These are phyloP conservation scores for Discoglossus pictus DNA, from an alignment of 2,797 vertebrate genomes.

Conservation along the genomic window DNA sequence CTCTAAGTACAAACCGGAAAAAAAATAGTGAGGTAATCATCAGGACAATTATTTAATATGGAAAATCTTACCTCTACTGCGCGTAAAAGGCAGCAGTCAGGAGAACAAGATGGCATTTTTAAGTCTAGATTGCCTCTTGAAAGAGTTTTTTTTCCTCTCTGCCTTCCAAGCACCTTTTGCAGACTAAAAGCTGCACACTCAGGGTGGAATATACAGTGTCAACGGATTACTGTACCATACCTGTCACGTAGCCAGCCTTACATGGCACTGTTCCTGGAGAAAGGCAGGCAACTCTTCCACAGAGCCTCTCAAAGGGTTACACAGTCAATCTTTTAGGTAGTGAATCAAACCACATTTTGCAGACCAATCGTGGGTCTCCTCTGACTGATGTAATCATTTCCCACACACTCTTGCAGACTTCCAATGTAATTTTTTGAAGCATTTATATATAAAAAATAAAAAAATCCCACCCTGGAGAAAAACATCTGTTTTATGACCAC, in stretches of 20 bases:
- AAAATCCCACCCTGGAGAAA: constrained; percentile 34
- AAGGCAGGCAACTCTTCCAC: constrained; percentile 75
- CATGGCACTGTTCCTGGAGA: constrained; percentile 76
- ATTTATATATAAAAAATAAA: background rate
- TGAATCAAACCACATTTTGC: constrained; percentile 87
- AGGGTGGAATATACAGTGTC: constrained; percentile 52
- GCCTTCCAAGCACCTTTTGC: constrained; percentile 56
- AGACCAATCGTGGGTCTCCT: constrained; percentile 82
- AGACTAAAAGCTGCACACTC: constrained; percentile 58
- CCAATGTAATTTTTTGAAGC: constrained; percentile 56
- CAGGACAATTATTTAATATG: constrained; percentile 42
- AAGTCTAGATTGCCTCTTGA: constrained; percentile 69
- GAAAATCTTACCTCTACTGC: constrained; percentile 80
- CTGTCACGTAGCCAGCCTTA: constrained; percentile 64
- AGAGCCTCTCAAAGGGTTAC: constrained; percentile 86
- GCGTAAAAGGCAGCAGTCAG: constrained; percentile 82
- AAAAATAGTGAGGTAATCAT: constrained; percentile 24
- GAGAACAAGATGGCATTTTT: constrained; percentile 89
- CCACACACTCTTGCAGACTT: constrained; percentile 74
- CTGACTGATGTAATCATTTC: constrained; percentile 88
- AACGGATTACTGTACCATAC: constrained; percentile 60
- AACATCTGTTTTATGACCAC: constrained; percentile 18
- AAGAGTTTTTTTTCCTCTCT: constrained; percentile 61
- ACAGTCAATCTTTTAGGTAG: constrained; percentile 80
- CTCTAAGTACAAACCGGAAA: background rate